Percentiles rank a stretch among this genome's conserved stretches.
Evolutionary conservation across 2,888 invertebrate genomes (phyloP).

Genomic region (Sinhomidia bicolor): DNA sequence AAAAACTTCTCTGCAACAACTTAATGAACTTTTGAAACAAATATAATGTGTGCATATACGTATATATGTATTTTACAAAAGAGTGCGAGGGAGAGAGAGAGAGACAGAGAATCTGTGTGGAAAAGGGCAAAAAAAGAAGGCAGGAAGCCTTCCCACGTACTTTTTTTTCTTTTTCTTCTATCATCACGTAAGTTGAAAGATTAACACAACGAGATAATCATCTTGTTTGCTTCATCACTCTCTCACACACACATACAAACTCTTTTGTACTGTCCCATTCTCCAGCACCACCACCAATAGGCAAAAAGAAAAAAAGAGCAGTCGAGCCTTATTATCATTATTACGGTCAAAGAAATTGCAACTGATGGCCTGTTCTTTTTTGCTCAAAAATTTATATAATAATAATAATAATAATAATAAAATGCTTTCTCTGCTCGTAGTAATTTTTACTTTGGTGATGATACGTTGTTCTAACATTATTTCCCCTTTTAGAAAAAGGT

Average conservation of each 20-base stretch:
- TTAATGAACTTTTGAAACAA: constrained; percentile 38
- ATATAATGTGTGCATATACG: no score
- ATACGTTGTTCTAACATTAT: neutral
- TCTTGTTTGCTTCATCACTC: constrained; percentile 69
- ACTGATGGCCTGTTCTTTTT: constrained; percentile 56
- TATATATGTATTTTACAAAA: neutral
- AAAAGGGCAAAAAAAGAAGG: constrained; percentile 66
- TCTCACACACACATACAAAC: constrained; percentile 16
- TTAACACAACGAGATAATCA: constrained; percentile 72
- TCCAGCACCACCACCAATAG: constrained; percentile 30
- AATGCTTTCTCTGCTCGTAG: constrained; percentile 65
- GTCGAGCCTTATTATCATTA: constrained; percentile 70
- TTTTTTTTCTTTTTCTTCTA: constrained; percentile 34
- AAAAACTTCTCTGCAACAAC: constrained; percentile 38
- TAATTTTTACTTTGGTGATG: neutral
- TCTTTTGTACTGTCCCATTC: constrained; percentile 26
- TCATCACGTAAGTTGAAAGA: constrained; percentile 42
- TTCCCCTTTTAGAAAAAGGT: neutral
- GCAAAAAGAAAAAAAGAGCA: neutral
- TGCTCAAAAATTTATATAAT: constrained; percentile 14
- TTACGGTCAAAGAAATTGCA: constrained; percentile 68
- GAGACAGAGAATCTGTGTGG: constrained; percentile 10
- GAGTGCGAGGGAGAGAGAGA: neutral
- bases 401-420: neutral
- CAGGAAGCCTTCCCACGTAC: constrained; percentile 73